Conservation (phyloP, 2,888 invertebrate genomes). For the Nezara viridula region DNA sequence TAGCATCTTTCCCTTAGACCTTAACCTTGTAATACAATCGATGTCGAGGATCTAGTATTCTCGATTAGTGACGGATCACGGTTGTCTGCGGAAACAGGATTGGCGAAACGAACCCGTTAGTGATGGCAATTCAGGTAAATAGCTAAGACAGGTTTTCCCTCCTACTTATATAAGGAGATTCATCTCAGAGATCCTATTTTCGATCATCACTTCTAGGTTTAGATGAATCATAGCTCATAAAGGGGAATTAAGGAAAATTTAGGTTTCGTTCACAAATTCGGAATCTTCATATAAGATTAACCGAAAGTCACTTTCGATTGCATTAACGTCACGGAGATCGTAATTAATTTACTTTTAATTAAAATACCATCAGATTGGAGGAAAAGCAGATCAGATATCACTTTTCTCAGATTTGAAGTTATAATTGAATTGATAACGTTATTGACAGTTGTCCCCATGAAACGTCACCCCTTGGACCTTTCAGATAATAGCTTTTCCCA, state of each 20-base stretch:
- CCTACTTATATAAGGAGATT: not conserved
- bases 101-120: not conserved
- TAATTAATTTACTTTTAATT: not conserved
- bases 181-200: not conserved
- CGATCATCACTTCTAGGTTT: not conserved
- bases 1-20: not conserved
- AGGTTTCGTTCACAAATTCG: not conserved
- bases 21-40: not conserved
- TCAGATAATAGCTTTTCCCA: not conserved
- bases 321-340: not conserved
- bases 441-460: conserved; percentile 34
- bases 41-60: not conserved
- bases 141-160: not conserved
- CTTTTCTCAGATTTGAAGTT: not conserved
- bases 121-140: not conserved
- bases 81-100: not conserved
- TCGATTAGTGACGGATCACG: not conserved
- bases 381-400: not conserved
- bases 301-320: not conserved
- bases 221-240: not conserved
- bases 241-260: not conserved
- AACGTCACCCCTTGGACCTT: not conserved
- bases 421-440: conserved; percentile 45
- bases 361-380: not conserved
- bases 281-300: not conserved